These are phyloP conservation scores for Sebastes oblongus DNA, from an alignment of 2,797 vertebrate species.

Conservation along the genomic window DNA sequence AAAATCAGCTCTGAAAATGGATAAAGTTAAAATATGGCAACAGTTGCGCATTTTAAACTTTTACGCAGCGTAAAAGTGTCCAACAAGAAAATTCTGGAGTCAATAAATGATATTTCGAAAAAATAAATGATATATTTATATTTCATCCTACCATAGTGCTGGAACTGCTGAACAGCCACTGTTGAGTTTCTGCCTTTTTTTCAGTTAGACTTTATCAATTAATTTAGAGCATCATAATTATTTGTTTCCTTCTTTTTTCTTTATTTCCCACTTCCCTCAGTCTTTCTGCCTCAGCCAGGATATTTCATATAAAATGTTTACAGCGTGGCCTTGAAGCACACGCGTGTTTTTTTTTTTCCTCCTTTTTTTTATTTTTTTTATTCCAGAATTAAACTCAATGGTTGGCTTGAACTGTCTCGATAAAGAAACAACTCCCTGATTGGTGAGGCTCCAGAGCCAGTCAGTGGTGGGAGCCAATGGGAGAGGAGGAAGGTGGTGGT, in stretches of 20 bases:
- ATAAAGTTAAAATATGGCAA: neutral
- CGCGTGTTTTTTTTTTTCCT: conserved; percentile 14
- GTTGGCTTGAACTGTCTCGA: conserved; percentile 71
- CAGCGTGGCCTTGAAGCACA: conserved; percentile 54
- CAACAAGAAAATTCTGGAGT: neutral
- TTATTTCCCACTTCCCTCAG: neutral
- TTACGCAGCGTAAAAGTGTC: neutral
- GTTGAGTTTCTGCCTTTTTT: conserved; percentile 1
- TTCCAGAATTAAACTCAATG: conserved; percentile 74
- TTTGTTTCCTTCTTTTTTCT: neutral
- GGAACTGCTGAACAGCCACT: neutral
- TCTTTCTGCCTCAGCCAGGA: neutral
- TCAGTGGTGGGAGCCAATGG: conserved; percentile 86
- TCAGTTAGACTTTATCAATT: conserved; percentile 7
- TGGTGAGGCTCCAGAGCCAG: conserved; percentile 82
- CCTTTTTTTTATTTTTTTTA: neutral
- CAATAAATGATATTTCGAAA: neutral
- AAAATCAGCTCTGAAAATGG: neutral
- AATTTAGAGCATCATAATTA: conserved; percentile 3
- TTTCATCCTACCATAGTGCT: conserved; percentile 33
- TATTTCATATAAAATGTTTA: conserved; percentile 32
- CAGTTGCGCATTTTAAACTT: neutral
- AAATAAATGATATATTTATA: neutral
- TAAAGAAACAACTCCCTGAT: conserved; percentile 82
- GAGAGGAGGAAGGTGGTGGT: conserved; percentile 48